A percentile compares a stretch with the other conserved stretches of the same genome.
Evolutionary conservation across 2,113 vertebrate species (phyloP).

Genomic region (Microcebus ravelobensis): DNA sequence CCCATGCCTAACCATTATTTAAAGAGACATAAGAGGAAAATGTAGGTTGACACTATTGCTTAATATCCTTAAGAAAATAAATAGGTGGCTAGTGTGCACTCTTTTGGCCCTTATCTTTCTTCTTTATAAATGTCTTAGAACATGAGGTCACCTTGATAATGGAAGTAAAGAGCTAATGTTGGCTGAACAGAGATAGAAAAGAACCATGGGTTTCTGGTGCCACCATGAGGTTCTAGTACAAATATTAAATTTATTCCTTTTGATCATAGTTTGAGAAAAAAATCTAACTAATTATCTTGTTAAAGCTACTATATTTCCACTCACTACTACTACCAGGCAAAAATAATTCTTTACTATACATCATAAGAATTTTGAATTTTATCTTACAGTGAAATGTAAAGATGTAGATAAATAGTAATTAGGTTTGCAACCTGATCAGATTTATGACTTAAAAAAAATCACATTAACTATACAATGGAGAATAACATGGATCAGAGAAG

Average conservation of each 20-base stretch:
- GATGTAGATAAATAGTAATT: not conserved
- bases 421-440: not conserved
- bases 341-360: not conserved
- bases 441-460: not conserved
- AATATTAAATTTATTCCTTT: not conserved
- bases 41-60: not conserved
- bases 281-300: not conserved
- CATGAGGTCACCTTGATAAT: not conserved
- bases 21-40: not conserved
- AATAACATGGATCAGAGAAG: not conserved
- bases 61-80: not conserved
- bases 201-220: rapidly evolving
- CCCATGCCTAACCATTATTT: rapidly evolving
- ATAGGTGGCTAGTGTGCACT: not conserved
- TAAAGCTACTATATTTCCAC: not conserved
- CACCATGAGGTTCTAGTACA: not conserved
- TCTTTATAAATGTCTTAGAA: not conserved
- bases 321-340: not conserved
- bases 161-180: not conserved
- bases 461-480: not conserved
- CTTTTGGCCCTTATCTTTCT: not conserved
- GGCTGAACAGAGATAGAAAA: not conserved
- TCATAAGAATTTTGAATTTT: not conserved
- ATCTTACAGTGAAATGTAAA: not conserved
- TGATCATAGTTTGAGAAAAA: not conserved